Conservation (phyloP, 2,888 invertebrate genomes). For the Agrilus biguttatus region DNA sequence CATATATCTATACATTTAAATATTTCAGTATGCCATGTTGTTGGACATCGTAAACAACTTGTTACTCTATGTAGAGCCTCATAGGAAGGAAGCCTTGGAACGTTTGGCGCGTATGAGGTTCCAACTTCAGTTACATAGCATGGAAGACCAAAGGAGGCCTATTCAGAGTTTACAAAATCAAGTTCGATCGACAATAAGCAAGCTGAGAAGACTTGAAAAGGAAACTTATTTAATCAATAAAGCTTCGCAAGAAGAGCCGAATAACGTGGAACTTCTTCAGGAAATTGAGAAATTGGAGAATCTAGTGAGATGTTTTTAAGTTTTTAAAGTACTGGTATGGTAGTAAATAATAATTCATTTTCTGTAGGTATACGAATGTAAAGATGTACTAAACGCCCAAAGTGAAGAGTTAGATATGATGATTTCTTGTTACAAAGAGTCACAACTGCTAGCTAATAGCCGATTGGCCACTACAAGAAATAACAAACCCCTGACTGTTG, state of each 20-base stretch:
- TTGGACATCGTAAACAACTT: constrained; percentile 96
- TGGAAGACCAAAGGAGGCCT: constrained; percentile 81
- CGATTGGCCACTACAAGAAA: constrained; percentile 49
- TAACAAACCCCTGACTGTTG: constrained; percentile 60
- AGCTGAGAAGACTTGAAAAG: constrained; percentile 73
- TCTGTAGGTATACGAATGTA: constrained; percentile 69
- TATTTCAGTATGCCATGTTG: constrained; percentile 79
- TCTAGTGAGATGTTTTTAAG: constrained; percentile 33
- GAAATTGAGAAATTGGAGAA: constrained; percentile 61
- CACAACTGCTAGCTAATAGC: constrained; percentile 44
- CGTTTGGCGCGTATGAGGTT: constrained; percentile 85
- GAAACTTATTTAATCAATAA: constrained; percentile 79
- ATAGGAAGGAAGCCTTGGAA: constrained; percentile 81
- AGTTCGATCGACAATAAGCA: constrained; percentile 60
- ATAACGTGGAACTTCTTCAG: constrained; percentile 41
- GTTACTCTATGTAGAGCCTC: constrained; percentile 89
- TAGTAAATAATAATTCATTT: neutral
- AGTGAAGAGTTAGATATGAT: constrained; percentile 93
- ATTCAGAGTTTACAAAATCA: constrained; percentile 84
- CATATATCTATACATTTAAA: neutral
- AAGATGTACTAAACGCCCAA: constrained; percentile 70
- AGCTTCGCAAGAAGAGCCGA: constrained; percentile 55
- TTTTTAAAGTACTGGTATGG: too few relatives aligned
- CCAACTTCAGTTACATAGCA: constrained; percentile 79
- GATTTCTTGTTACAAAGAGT: constrained; percentile 83